Base-by-base conservation (phyloP, 2,797 vertebrate genomes). In the Helicolenus hilgendorfi region DNA sequence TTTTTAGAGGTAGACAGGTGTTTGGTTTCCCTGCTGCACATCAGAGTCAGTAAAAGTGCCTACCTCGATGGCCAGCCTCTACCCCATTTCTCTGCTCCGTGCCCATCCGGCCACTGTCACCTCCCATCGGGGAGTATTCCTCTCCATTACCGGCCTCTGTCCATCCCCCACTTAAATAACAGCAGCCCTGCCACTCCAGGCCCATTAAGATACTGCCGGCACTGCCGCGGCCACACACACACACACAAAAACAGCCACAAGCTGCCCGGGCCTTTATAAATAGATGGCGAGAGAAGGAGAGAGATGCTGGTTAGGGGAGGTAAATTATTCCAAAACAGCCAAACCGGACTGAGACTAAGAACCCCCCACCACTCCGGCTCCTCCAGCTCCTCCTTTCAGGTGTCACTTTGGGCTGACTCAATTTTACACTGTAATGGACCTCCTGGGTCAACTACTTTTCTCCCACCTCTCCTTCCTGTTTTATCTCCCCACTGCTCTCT, bases 381-480 rank as follows among this genome's bases (percentile, higher is more conserved):
- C 72, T 77, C 75, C 83, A 14, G 85, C 92, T 81, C 92, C 94
- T 95, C 89, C 92, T 92, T 93, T 94, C 95, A 96, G 94, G 95
- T 97, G 96, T 96, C 96, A 97, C 95, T 97, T 96, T 96, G 90
- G 90, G 91, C 96, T 77, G 91, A 97, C 95, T 97, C 96, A 96
- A 97, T 97, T 97, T 96, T 97, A 94, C 95, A 97, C 96, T 97
- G 95, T 97, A 97, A 97, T 97, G 94, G 96, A 97, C 95, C 95
- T 96, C 85, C 90, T 91, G 92, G 96, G 95, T 96, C 93, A 96
- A 94, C 94, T 95, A 88, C 94, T 94, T 94, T 95, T 91, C 87
- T 85, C 79, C 81, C 63, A 75, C 74, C 90, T 90, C 83, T 85
- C 80, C 75, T 85, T 89, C 79, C 74, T 87, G 84, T 20, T 93